Percentiles rank a stretch among this genome's conserved stretches.
These are phyloP conservation scores for Rhagoletis zephyria DNA, from an alignment of 1,140 invertebrate species.

Conservation along the genomic window DNA sequence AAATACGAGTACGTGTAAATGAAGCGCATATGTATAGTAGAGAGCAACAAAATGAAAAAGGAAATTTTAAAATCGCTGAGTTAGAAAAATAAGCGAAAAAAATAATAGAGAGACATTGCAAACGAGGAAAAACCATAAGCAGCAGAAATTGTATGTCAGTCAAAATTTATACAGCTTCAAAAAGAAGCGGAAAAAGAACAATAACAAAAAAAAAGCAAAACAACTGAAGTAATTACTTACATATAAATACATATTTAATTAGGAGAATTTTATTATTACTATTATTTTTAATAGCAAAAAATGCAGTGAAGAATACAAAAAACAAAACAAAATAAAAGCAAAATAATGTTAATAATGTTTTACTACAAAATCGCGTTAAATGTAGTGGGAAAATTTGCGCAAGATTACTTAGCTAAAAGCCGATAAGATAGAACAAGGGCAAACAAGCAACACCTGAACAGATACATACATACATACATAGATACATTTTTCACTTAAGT, in stretches of 20 bases:
- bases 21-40: neutral
- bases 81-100: neutral
- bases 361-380: neutral
- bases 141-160: neutral
- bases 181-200: constrained; percentile 1
- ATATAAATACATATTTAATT: constrained; percentile 27
- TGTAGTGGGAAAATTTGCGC: constrained; percentile 24
- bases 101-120: neutral
- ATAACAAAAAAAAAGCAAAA: constrained; percentile 41
- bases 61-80: neutral
- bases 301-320: neutral
- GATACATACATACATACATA: constrained; percentile 51
- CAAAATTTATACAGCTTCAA: neutral
- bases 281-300: constrained; percentile 49
- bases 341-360: constrained; percentile 44
- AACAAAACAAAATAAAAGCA: neutral
- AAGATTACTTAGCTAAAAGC: constrained; percentile 22
- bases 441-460: neutral
- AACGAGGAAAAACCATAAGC: neutral
- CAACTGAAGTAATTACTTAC: constrained; percentile 46
- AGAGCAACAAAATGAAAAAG: constrained; percentile 16
- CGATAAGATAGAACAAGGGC: neutral
- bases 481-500: constrained; percentile 50
- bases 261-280: constrained; percentile 42
- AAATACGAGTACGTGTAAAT: neutral